Base-by-base conservation (phyloP, 2,888 invertebrate genomes). In the Leucophora obtusa region DNA sequence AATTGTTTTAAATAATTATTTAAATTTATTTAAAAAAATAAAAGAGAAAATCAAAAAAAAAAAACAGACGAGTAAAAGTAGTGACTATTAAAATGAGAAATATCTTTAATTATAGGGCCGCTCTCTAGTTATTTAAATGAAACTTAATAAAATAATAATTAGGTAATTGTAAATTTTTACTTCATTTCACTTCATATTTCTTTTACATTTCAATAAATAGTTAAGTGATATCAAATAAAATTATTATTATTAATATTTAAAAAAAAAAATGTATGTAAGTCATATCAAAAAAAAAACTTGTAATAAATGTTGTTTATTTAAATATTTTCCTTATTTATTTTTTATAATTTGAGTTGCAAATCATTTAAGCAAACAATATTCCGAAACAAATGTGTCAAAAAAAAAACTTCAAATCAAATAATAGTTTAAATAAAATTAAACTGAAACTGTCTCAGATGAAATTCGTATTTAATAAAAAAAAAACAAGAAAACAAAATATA, bases 181-280 rank as follows among this genome's bases (percentile, higher is more conserved):
- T 33, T n/a, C 33, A 65, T 54, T 54, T 47, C n/a, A 47, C 14
- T 47, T 5, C n/a, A 11, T 38, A 1, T 14, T 6, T n/a, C 15
- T 47, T 47, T n/a, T n/a, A n/a, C 4, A 51, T 74, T 63, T 24
- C 58, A 58, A 63, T 28, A 62, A 28, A 17, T 76, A 80, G 53
- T 76, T 80, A 76, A 71, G 68, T 72, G 63, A 68, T 73, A 73
- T 66, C 43, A 73, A 59, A 2, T 28, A 9, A 66, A 71, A 66
- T 60, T 76, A 59, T 60, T 62, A 62, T 21, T 56, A 80, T 75
- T 47, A 54, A 62, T 60, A 47, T 65, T 60, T 28, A 6, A 28
- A 72, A 76, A 68, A 76, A 68, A 69, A 28, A 50, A n/a, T 80
- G 66, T 76, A 72, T 80, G 71, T 80, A 80, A 80, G 47, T 72